phyloP scores from a whole-genome alignment of 2,797 vertebrate species.

The Apogon hyalosoma region DNA sequence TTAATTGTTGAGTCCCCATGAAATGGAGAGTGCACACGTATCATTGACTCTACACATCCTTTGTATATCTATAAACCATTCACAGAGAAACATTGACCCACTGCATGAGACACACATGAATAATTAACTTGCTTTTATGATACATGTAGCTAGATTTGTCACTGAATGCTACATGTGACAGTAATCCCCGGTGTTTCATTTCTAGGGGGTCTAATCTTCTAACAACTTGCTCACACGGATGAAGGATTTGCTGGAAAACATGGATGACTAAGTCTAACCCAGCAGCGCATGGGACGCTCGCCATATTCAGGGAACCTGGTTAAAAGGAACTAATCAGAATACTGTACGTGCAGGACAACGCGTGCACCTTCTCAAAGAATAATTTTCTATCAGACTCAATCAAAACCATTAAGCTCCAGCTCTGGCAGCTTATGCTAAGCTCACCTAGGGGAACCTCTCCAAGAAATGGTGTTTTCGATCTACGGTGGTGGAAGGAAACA shows the following conservation, averaged over 20 bases:
- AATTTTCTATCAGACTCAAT: conserved; percentile 53
- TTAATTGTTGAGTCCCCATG: neutral
- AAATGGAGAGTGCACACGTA: conserved; percentile 4
- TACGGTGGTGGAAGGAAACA: conserved; percentile 53
- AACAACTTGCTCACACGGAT: conserved; percentile 61
- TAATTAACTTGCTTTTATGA: conserved; percentile 65
- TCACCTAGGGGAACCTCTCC: conserved; percentile 68
- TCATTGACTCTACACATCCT: conserved; percentile 28
- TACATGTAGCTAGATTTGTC: conserved; percentile 60
- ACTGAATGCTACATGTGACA: conserved; percentile 63
- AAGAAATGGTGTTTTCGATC: conserved; percentile 67
- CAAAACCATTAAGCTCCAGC: conserved; percentile 57
- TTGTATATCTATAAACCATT: conserved; percentile 35
- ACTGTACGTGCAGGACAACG: conserved; percentile 50
- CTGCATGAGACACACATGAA: conserved; percentile 58
- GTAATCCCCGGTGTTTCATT: conserved; percentile 71
- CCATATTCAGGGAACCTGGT: conserved; percentile 53
- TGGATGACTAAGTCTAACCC: conserved; percentile 29
- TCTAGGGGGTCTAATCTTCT: conserved; percentile 70
- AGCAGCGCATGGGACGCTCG: conserved; percentile 30
- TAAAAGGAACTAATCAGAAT: conserved; percentile 61
- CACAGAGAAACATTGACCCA: conserved; percentile 55
- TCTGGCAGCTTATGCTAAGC: conserved; percentile 69
- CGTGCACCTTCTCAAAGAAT: conserved; percentile 38
- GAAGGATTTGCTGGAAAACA: conserved; percentile 68